Percentiles rank a stretch among this genome's conserved stretches.
Evolutionary conservation across 1,140 invertebrate genomes (phyloP).

Genomic region (Mercenaria mercenaria): DNA sequence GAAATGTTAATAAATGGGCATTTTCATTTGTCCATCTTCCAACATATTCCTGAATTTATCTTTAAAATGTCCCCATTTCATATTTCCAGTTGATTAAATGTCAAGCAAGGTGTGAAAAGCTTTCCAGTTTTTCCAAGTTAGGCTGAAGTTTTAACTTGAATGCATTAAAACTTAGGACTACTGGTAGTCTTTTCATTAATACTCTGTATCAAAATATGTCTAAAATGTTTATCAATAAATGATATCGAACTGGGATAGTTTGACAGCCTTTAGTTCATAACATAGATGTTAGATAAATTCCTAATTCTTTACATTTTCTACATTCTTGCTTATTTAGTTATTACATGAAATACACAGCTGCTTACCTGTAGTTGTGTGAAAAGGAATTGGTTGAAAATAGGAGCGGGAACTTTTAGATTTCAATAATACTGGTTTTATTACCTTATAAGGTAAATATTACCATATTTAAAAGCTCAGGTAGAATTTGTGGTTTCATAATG

Average conservation of each 20-base stretch:
- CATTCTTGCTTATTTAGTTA: not conserved
- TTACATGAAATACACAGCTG: not conserved
- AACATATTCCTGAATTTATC: too few species aligned
- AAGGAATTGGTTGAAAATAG: not conserved
- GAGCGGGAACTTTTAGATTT: not conserved
- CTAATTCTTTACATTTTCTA: not conserved
- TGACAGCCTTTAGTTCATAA: not conserved
- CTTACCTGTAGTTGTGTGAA: not conserved
- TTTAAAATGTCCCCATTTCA: too few species aligned
- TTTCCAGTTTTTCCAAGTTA: too few species aligned
- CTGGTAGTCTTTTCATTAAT: not conserved
- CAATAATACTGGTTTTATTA: not conserved
- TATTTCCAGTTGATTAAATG: too few species aligned
- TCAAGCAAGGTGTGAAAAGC: too few species aligned
- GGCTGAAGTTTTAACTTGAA: too few species aligned
- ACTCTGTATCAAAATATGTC: not conserved
- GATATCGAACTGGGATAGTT: not conserved
- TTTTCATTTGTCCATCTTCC: too few species aligned
- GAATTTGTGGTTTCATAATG: not conserved
- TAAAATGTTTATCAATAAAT: not conserved
- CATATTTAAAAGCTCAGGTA: not conserved
- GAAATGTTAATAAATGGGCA: too few species aligned
- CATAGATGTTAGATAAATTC: not conserved
- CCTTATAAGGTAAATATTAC: conserved; percentile 16
- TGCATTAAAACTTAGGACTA: too few species aligned